Evolutionary conservation across 2,797 vertebrate species (phyloP), one percentile per base, ranked within the genome.

Genomic region (Macropodus opercularis): DNA sequence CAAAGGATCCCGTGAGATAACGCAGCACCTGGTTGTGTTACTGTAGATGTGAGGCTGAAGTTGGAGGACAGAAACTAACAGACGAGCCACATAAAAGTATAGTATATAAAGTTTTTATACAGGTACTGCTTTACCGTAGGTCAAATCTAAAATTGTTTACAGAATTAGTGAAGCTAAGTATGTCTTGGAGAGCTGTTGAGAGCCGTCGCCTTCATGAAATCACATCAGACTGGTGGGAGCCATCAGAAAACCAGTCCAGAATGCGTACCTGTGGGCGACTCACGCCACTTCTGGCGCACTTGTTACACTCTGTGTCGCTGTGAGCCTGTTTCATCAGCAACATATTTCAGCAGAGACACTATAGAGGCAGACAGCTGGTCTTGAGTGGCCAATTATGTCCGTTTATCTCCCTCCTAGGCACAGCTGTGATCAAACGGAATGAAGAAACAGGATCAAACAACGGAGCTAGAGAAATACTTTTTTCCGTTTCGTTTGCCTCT

Each of bases 371-470:
- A 88, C 85, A 90, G 88, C 82, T 82, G 83, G 84, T 90, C 86
- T 89, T 86, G 86, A 90, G 89, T 90, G 88, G 86, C 88, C 89
- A 90, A 90, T 90, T 90, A 90, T 72, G 83, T 89, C 87, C 88
- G 75, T 90, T 90, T 90, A 90, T 88, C 89, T 89, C 79, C 69
- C 87, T 90, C 80, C 76, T 81, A 90, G 88, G 86, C 89, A 61
- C 87, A 85, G 88, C 85, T 87, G 88, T 77, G 86, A 90, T 90
- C 88, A 90, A 85, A 90, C 79, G 19, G 86, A 87, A 86, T 86
- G 76, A 83, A 85, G 85, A 86, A 89, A 84, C 82, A 81, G 83
- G 85, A 88, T 90, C 86, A 90, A 90, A 84, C 85, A 81, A 80
- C 59, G 32, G 46, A 57, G 77, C 66, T 69, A 63, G 79, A 80